phyloP scores from a whole-genome alignment of 2,888 invertebrate genomes.

The Lissocephala sabroskyi region DNA sequence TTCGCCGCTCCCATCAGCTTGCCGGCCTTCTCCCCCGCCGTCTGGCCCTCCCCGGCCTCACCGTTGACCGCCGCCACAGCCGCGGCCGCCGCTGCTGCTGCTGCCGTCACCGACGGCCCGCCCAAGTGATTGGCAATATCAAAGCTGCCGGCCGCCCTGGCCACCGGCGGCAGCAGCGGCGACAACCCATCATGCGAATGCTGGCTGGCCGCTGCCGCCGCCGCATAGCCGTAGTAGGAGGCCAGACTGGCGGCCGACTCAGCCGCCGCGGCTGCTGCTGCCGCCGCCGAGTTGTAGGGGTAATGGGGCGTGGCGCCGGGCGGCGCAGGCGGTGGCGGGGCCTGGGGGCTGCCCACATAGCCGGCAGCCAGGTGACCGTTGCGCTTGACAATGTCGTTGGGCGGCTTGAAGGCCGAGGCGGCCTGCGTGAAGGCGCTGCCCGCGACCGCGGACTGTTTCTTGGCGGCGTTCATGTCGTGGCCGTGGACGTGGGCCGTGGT shows the following conservation, averaged over 20 bases:
- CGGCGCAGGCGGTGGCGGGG: conserved; percentile 37
- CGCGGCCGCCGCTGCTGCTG: no score
- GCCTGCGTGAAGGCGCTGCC: conserved; percentile 4
- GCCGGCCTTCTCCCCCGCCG: not conserved
- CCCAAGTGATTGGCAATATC: conserved; percentile 26
- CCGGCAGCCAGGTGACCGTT: conserved; percentile 58
- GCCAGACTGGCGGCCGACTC: conserved; percentile 35
- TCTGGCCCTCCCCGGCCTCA: not conserved
- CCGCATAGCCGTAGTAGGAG: conserved; percentile 57
- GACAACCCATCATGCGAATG: conserved; percentile 11
- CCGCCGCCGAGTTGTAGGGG: conserved; percentile 52
- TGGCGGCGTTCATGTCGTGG: conserved; percentile 20
- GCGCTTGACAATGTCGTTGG: conserved; percentile 77
- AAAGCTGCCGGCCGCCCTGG: conserved; percentile 23
- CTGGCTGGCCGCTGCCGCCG: conserved; percentile 33
- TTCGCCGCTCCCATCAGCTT: no score
- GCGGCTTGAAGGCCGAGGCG: conserved; percentile 86
- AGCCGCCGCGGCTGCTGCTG: conserved; percentile 24
- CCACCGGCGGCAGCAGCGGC: conserved; percentile 16
- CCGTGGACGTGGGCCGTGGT: conserved; percentile 34
- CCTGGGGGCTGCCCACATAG: conserved; percentile 30
- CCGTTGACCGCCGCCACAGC: not conserved
- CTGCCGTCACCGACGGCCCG: conserved; percentile 15
- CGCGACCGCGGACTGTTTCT: conserved; percentile 35
- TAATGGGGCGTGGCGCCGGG: conserved; percentile 32